A percentile compares a stretch with the other conserved stretches of the same genome.
phyloP scores from a whole-genome alignment of 2,888 invertebrate species.

The Clostera curtula region DNA sequence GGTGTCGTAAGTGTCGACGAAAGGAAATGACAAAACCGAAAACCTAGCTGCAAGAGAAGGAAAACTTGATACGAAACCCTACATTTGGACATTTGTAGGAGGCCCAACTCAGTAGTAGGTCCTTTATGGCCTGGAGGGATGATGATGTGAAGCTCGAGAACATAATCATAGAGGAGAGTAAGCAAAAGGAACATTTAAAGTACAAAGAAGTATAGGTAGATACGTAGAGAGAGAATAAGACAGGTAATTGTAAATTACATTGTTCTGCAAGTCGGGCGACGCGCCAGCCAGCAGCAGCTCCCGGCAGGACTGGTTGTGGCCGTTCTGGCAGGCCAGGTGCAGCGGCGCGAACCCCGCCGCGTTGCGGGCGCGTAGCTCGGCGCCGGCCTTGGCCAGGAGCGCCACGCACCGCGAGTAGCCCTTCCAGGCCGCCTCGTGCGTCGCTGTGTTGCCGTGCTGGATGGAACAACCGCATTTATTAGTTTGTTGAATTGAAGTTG shows the following conservation, averaged over 20 bases:
- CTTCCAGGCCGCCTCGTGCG: conserved; percentile 97
- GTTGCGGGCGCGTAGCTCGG: conserved; percentile 80
- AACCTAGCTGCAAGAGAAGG: too few relatives aligned
- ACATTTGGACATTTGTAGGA: too few relatives aligned
- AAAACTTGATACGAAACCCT: too few relatives aligned
- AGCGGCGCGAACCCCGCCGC: conserved; percentile 94
- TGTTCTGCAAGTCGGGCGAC: conserved; percentile 92
- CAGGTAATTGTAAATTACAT: too few relatives aligned
- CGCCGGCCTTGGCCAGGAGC: conserved; percentile 77
- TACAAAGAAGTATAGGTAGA: too few relatives aligned
- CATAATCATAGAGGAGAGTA: too few relatives aligned
- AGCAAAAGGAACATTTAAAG: not conserved
- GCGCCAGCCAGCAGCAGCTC: conserved; percentile 91
- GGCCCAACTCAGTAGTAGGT: too few relatives aligned
- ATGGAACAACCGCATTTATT: not conserved
- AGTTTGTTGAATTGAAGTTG: too few relatives aligned
- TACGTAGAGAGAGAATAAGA: conserved; percentile 5
- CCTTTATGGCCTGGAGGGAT: too few relatives aligned
- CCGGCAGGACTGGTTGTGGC: conserved; percentile 95
- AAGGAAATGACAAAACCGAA: too few relatives aligned
- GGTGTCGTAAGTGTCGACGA: too few relatives aligned
- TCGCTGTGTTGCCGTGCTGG: conserved; percentile 94
- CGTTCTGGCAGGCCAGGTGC: conserved; percentile 96
- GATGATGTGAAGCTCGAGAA: too few relatives aligned
- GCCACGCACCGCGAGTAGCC: conserved; percentile 91